phyloP scores from a whole-genome alignment of 2,113 vertebrate genomes.

The Sporophila hypoxantha region DNA sequence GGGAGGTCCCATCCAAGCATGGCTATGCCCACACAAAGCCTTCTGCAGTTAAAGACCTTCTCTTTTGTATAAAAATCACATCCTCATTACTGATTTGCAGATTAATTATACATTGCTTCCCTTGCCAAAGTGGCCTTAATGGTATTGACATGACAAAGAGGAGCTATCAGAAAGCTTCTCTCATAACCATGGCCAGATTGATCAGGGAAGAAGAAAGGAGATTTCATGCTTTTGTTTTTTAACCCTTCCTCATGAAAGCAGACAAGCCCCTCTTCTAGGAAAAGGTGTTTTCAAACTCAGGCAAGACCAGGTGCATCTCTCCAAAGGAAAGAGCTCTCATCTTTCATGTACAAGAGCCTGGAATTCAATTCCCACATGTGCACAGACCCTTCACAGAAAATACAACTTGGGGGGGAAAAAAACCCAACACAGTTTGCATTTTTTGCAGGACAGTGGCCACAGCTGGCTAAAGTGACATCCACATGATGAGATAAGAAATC shows the following conservation, averaged over 20 bases:
- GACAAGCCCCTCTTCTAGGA: background rate
- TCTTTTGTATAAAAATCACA: conserved; percentile 40
- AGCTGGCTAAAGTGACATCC: background rate
- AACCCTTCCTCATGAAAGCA: background rate
- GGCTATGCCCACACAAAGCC: background rate
- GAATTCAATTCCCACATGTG: background rate
- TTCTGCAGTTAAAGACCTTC: background rate
- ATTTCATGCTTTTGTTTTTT: conserved; percentile 8
- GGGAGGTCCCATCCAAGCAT: background rate
- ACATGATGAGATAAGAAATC: background rate
- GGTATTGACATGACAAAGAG: conserved; percentile 37
- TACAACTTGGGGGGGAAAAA: background rate
- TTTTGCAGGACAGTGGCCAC: background rate
- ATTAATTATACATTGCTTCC: conserved; percentile 30
- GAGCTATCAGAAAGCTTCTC: background rate
- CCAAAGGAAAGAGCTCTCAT: background rate
- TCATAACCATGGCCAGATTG: background rate
- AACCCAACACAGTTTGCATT: background rate
- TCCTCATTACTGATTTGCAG: conserved; percentile 34
- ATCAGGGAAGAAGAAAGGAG: background rate
- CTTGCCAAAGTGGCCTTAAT: conserved; percentile 45
- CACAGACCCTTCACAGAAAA: background rate
- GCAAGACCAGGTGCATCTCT: background rate
- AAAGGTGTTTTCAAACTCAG: background rate
- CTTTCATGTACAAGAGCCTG: background rate